Evolutionary conservation across 1,140 invertebrate genomes (phyloP).

Genomic region (Phymorhynchus buccinoides): DNA sequence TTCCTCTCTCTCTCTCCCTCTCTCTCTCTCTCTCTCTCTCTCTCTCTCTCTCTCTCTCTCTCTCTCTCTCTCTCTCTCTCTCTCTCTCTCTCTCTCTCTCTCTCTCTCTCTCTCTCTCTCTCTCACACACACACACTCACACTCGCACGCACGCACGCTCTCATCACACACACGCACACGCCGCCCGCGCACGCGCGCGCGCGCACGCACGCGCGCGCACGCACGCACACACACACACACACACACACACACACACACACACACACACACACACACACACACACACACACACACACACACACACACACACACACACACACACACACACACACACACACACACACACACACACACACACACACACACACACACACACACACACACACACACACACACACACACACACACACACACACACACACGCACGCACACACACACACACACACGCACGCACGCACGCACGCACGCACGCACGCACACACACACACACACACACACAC

Average conservation of each 20-base stretch:
- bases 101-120: conserved; percentile 5
- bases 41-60: background rate
- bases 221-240: background rate
- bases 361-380: background rate
- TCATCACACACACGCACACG: too few relatives aligned
- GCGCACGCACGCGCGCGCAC: background rate
- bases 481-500: too few relatives aligned
- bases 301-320: background rate
- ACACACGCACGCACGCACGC: too few relatives aligned
- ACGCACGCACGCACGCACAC: too few relatives aligned
- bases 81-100: background rate
- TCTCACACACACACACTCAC: background rate
- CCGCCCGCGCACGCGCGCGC: too few relatives aligned
- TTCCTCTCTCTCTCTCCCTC: too few relatives aligned
- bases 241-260: background rate
- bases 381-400: conserved; percentile 16
- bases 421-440: too few relatives aligned
- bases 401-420: background rate
- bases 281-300: background rate
- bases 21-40: background rate
- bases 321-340: background rate
- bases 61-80: background rate
- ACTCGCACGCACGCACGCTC: background rate
- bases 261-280: background rate
- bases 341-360: background rate